These are phyloP conservation scores for Leptogaster cylindrica DNA, from an alignment of 2,888 invertebrate genomes.

Conservation along the genomic window DNA sequence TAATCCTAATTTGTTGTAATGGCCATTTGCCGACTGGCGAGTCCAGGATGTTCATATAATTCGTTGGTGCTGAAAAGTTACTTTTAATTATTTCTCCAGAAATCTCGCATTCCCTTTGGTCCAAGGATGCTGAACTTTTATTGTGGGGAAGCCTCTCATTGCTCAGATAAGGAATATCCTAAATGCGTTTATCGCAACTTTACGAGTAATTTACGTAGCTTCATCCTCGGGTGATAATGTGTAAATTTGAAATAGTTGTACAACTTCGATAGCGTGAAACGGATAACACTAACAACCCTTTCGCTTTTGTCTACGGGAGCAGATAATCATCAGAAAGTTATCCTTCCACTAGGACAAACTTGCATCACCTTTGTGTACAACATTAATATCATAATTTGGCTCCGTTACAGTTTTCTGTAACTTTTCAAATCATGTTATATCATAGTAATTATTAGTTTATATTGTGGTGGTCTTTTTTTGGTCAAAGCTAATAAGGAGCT, in stretches of 20 bases:
- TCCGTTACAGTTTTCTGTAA: too few species aligned
- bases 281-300: too few species aligned
- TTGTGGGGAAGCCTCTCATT: neutral
- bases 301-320: too few species aligned
- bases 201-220: neutral
- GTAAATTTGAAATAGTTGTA: neutral
- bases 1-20: conserved; percentile 48
- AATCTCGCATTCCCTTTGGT: neutral
- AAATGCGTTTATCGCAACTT: conserved; percentile 1
- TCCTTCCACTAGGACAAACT: too few species aligned
- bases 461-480: too few species aligned
- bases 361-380: too few species aligned
- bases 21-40: conserved; percentile 42
- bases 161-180: neutral
- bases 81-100: conserved; percentile 19
- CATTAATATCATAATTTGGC: too few species aligned
- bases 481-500: too few species aligned
- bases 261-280: too few species aligned
- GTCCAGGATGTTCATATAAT: neutral
- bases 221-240: neutral
- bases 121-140: neutral
- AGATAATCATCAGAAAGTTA: too few species aligned
- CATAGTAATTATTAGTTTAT: too few species aligned
- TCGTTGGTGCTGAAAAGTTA: conserved; percentile 27
- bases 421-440: too few species aligned